Evolutionary conservation across 2,797 vertebrate species (phyloP).

Genomic region (Amphiprion clarkii): DNA sequence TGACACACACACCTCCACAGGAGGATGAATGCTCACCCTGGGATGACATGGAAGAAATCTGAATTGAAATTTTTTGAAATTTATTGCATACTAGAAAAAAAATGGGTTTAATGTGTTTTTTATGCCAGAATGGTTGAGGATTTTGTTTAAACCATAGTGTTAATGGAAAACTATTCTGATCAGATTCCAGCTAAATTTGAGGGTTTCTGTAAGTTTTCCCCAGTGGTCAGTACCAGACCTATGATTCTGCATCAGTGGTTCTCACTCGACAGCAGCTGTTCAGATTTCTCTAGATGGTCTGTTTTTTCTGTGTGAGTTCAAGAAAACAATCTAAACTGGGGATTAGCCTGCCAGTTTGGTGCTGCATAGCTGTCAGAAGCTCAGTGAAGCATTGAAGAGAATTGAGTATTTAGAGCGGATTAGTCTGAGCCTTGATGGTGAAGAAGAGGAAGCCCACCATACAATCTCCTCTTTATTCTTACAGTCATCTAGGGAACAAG

Average conservation of each 20-base stretch:
- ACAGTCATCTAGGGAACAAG: background rate
- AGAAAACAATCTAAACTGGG: conserved; percentile 30
- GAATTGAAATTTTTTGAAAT: background rate
- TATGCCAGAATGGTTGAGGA: background rate
- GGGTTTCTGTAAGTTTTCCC: no score
- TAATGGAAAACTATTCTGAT: background rate
- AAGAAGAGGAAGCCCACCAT: conserved; percentile 50
- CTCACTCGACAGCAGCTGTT: background rate
- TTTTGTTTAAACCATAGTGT: background rate
- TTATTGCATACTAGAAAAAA: no score
- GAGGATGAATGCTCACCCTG: no score
- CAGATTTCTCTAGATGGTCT: conserved; percentile 18
- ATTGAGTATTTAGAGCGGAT: conserved; percentile 61
- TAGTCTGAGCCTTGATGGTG: conserved; percentile 49
- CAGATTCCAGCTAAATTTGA: no score
- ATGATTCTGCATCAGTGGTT: background rate
- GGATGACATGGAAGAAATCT: no score
- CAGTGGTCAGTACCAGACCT: background rate
- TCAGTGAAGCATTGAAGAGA: conserved; percentile 45
- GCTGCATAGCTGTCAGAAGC: conserved; percentile 23
- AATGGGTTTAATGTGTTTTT: background rate
- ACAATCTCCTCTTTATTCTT: conserved; percentile 30
- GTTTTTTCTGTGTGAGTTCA: conserved; percentile 38
- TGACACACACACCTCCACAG: no score
- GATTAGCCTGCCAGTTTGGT: conserved; percentile 57